A percentile compares a stretch with the other conserved stretches of the same genome.
Evolutionary conservation across 53 echinoderm and acorn worm genomes (phyloP).

Genomic region (Holothuria leucospilota): DNA sequence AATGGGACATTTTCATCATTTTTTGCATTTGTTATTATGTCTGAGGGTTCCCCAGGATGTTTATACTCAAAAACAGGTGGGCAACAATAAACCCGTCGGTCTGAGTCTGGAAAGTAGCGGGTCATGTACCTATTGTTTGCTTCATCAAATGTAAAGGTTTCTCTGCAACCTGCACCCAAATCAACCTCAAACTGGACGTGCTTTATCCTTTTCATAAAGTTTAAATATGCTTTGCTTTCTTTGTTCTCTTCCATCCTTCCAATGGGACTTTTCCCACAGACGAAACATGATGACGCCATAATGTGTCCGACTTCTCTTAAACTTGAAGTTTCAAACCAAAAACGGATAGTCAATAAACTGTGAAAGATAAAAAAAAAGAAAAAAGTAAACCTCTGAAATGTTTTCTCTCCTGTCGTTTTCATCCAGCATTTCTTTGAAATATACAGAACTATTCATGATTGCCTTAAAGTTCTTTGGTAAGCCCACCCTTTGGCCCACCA

Average conservation of each 20-base stretch:
- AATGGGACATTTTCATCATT: not conserved
- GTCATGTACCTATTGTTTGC: conserved; percentile 18
- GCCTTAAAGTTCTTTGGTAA: no score
- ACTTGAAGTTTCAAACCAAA: no score
- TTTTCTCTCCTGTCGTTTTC: no score
- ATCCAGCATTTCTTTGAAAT: no score
- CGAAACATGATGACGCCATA: conserved; percentile 8
- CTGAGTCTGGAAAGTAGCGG: conserved; percentile 3
- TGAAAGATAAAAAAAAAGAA: no score
- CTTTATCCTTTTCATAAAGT: not conserved
- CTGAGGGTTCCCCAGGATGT: not conserved
- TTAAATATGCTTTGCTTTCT: not conserved
- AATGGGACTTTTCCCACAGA: not conserved
- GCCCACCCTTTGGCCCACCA: no score
- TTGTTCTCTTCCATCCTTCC: not conserved
- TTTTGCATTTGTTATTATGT: not conserved
- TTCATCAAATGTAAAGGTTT: conserved; percentile 24
- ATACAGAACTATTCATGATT: no score
- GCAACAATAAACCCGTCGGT: not conserved
- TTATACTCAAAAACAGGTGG: conserved; percentile 22
- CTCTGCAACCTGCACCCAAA: conserved; percentile 14
- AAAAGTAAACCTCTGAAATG: no score
- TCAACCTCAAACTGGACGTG: not conserved
- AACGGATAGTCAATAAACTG: no score
- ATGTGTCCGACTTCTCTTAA: not conserved